Evolutionary conservation across 2,113 vertebrate species (phyloP).

Genomic region (Herpetotheres cachinnans): DNA sequence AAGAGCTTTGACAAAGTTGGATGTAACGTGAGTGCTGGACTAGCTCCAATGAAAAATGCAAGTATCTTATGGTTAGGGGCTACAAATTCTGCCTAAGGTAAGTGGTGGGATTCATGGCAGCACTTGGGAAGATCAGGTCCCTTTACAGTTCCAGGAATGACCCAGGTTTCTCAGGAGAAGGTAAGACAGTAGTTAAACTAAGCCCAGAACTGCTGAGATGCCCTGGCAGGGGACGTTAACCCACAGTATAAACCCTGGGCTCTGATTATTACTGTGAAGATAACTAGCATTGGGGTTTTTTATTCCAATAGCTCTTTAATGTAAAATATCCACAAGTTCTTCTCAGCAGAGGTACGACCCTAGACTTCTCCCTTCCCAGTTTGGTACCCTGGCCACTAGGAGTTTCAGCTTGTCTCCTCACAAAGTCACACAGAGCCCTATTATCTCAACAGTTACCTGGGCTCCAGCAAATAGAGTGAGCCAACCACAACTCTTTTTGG

Average conservation of each 20-base stretch:
- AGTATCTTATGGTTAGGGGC: neutral
- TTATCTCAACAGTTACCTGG: neutral
- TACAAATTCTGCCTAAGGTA: neutral
- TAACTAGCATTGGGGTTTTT: fast-evolving
- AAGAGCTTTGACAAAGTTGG: neutral
- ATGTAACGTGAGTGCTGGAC: neutral
- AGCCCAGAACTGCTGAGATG: neutral
- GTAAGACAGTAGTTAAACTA: neutral
- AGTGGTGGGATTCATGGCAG: neutral
- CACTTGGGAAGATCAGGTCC: neutral
- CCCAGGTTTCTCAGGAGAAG: neutral
- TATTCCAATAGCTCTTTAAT: neutral
- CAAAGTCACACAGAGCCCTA: neutral
- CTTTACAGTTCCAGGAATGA: neutral
- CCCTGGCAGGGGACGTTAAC: neutral
- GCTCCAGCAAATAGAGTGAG: neutral
- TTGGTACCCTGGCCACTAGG: neutral
- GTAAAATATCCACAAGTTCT: neutral
- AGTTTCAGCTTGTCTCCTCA: neutral
- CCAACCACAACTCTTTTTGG: neutral
- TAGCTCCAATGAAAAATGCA: neutral
- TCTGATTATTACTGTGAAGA: neutral
- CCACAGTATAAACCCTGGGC: neutral
- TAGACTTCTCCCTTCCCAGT: neutral
- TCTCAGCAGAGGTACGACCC: neutral